Evolutionary conservation across 2,797 vertebrate species (phyloP), one percentile per base, ranked within the genome.

Genomic region (Acanthurus leucopareius): DNA sequence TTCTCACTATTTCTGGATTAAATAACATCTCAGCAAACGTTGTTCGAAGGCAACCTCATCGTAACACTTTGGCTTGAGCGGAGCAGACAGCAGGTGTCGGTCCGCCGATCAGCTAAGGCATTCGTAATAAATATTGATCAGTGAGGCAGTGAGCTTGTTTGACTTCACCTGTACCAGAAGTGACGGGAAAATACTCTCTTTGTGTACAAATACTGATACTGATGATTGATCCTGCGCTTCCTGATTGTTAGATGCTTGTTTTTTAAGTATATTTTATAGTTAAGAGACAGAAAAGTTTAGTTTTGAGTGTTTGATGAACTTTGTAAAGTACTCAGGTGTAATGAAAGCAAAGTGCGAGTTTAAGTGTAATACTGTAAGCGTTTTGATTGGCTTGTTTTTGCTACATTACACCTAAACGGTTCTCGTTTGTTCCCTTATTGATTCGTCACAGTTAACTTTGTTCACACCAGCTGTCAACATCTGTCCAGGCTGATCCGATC

Each of bases 21-120:
- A 25, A 19, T 20, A 53, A 54, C 25, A 25, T 70, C 10, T 52
- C 61, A 22, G 64, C 56, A 60, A 38, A 69, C 51, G 45, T 14
- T 11, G 20, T 69, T 77, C 4, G 10, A 85, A 84, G 83, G 83
- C 80, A 78, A 76, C 67, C 15, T 68, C 32, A 5, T 14, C 7
- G 60, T 51, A 6, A 67, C 40, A 76, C 63, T 84, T 74, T 80
- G 77, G 71, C 28, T 79, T 28, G 4, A 44, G 56, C 40, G 14
- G 25, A 52, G 62, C 47, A 25, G 64, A 51, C 71, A 1, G 20
- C 4, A 0, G 0, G 25, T 0, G 67, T 51, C 62, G 2, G n/a
- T 44, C 56, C 74, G 10, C 54, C 13, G 2, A 51, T 63, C 49
- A 61, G 5, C 32, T 77, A 62, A 81, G 80, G 77, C 80, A 58